A percentile compares a stretch with the other conserved stretches of the same genome.
Conservation (phyloP, 2,113 vertebrate species). For the Ptilorrhoa leucosticta region DNA sequence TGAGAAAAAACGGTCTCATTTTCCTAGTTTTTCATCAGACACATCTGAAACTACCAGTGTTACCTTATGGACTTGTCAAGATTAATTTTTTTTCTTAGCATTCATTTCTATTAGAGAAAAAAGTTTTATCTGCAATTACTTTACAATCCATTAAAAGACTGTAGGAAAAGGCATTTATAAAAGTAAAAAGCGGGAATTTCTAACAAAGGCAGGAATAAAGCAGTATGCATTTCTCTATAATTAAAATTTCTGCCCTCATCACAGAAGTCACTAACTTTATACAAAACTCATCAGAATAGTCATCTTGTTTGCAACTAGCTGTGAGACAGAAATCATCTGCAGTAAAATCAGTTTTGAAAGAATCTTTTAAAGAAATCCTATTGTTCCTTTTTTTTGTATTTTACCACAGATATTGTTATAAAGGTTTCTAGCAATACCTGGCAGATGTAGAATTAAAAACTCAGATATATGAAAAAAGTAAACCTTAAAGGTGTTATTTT, state of each 20-base stretch:
- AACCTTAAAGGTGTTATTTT: neutral
- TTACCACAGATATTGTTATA: neutral
- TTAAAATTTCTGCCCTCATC: constrained; percentile 14
- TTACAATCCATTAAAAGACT: neutral
- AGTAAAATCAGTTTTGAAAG: neutral
- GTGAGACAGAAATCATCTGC: neutral
- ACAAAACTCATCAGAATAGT: neutral
- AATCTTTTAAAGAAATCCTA: neutral
- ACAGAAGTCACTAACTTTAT: neutral
- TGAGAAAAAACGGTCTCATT: neutral
- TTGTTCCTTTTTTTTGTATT: neutral
- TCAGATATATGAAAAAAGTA: neutral
- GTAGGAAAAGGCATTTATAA: neutral
- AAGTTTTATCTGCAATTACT: neutral
- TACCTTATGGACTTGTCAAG: neutral
- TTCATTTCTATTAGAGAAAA: neutral
- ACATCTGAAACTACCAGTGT: neutral
- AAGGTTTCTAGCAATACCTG: neutral
- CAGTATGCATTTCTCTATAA: neutral
- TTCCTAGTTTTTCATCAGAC: neutral
- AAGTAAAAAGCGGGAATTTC: neutral
- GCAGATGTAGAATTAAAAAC: neutral
- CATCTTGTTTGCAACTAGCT: neutral
- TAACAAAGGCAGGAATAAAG: neutral
- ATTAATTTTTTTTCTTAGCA: neutral